Percentiles rank a stretch among this genome's conserved stretches.
phyloP scores from a whole-genome alignment of 2,113 vertebrate species.

The Sapajus apella region DNA sequence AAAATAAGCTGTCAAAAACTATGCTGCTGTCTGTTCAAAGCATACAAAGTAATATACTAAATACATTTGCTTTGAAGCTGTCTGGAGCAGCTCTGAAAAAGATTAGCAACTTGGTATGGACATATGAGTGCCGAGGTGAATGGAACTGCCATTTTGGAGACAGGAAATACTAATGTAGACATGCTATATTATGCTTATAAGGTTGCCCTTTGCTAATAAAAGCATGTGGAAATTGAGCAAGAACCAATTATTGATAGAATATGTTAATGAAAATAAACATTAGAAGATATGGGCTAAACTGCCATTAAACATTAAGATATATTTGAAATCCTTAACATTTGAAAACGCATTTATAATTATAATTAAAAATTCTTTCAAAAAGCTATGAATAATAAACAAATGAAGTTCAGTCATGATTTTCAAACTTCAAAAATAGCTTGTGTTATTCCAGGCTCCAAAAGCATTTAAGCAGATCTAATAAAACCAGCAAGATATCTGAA shows the following conservation, averaged over 20 bases:
- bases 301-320: not conserved
- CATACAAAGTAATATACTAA: conserved; percentile 53
- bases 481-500: not conserved
- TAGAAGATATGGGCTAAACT: not conserved
- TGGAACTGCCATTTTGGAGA: not conserved
- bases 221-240: not conserved
- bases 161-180: not conserved
- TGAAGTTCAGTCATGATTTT: not conserved
- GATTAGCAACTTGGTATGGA: not conserved
- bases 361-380: conserved; percentile 9
- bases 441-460: not conserved
- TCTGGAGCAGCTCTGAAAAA: conserved; percentile 12
- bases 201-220: not conserved
- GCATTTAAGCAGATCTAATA: not conserved
- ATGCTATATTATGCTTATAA: not conserved
- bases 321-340: not conserved
- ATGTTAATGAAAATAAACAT: not conserved
- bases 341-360: not conserved
- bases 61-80: conserved; percentile 33
- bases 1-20: conserved; percentile 73
- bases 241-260: not conserved
- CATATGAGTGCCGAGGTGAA: not conserved
- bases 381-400: not conserved
- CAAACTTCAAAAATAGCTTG: not conserved
- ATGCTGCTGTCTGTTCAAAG: conserved; percentile 56